These are phyloP conservation scores for Cryptocephalus moraei DNA, from an alignment of 2,888 invertebrate species.

Conservation along the genomic window DNA sequence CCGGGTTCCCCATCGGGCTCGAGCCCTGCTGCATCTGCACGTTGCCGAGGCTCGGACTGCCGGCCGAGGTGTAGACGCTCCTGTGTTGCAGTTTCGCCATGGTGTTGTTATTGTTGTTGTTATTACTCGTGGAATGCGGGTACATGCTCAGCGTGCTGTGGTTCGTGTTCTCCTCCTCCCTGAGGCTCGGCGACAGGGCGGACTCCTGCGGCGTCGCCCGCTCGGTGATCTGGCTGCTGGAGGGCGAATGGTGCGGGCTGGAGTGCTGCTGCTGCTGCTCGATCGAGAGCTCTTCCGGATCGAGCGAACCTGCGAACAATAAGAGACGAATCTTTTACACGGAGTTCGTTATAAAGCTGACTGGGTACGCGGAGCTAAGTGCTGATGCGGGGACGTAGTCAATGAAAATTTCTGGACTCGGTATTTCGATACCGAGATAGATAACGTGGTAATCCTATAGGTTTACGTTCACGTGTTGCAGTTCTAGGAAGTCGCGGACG, in stretches of 20 bases:
- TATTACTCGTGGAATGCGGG: conserved; percentile 29
- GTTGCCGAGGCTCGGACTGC: conserved; percentile 42
- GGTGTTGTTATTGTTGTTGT: conserved; percentile 22
- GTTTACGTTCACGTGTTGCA: too few species aligned
- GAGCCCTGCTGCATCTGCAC: conserved; percentile 32
- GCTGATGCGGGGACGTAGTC: too few species aligned
- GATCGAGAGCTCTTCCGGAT: conserved; percentile 68
- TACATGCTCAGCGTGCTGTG: conserved; percentile 56
- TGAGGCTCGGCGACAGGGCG: conserved; percentile 50
- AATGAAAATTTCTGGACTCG: too few species aligned
- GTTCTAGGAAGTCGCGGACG: too few species aligned
- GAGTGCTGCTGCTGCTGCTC: conserved; percentile 40
- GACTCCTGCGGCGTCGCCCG: conserved; percentile 44
- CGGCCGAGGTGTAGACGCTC: conserved; percentile 62
- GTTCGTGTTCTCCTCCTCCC: conserved; percentile 67
- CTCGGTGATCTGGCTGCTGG: conserved; percentile 40
- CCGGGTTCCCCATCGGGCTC: conserved; percentile 36
- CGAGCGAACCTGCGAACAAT: conserved; percentile 57
- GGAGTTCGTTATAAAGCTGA: too few species aligned
- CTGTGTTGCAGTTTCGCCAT: conserved; percentile 19
- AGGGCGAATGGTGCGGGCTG: conserved; percentile 28
- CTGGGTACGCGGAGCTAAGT: too few species aligned
- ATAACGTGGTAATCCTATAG: too few species aligned
- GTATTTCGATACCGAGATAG: too few species aligned
- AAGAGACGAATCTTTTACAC: background rate